Evolutionary conservation across 2,797 vertebrate species (phyloP).

Genomic region (Manis crassicaudata): DNA sequence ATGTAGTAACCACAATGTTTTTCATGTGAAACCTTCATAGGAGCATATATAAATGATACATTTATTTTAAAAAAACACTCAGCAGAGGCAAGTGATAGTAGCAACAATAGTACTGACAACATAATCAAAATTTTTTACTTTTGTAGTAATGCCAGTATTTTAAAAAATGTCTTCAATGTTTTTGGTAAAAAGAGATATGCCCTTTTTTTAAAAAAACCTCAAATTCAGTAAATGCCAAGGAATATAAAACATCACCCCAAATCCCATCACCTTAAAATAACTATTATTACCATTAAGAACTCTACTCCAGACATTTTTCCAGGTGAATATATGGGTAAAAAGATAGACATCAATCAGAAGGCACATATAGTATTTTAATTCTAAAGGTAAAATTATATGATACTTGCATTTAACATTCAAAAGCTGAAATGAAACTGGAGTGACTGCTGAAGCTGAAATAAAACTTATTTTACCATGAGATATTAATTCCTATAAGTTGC

Average conservation of each 20-base stretch:
- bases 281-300: not conserved
- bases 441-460: not conserved
- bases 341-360: not conserved
- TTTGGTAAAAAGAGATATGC: not conserved
- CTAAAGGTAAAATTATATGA: not conserved
- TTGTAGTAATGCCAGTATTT: not conserved
- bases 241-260: not conserved
- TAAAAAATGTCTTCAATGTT: not conserved
- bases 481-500: not conserved
- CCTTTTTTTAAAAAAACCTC: too few relatives aligned
- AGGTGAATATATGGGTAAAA: not conserved
- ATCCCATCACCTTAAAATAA: not conserved
- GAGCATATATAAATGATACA: too few relatives aligned
- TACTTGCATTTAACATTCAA: not conserved
- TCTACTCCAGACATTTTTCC: not conserved
- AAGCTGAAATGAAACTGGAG: not conserved
- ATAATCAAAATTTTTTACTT: not conserved
- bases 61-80: not conserved
- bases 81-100: not conserved
- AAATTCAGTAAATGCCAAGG: not conserved
- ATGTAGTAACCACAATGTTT: too few relatives aligned
- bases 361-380: not conserved
- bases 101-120: not conserved
- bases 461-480: not conserved
- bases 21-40: too few relatives aligned